These are phyloP conservation scores for Orius laevigatus DNA, from an alignment of 1,140 invertebrate species.

Conservation along the genomic window DNA sequence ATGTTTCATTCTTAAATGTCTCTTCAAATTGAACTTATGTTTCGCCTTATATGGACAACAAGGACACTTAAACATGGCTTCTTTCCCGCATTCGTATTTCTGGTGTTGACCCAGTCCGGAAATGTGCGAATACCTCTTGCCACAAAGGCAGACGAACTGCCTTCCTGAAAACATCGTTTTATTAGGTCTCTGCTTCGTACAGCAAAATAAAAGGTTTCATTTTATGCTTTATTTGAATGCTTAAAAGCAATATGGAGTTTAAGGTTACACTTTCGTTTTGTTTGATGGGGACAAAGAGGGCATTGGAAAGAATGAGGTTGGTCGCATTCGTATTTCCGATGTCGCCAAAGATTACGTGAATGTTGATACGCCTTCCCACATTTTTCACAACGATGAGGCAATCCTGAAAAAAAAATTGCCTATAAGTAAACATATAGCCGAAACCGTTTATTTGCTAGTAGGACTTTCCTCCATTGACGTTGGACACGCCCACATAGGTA, in stretches of 20 bases:
- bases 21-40: too few relatives aligned
- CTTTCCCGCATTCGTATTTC: too few relatives aligned
- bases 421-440: background rate
- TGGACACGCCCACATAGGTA: too few relatives aligned
- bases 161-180: too few relatives aligned
- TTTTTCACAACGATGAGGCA: background rate
- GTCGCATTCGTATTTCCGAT: background rate
- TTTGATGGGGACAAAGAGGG: background rate
- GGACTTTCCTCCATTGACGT: background rate
- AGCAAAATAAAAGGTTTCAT: background rate
- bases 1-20: too few relatives aligned
- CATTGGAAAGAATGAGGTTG: background rate
- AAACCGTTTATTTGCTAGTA: background rate
- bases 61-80: too few relatives aligned
- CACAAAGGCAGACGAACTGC: too few relatives aligned
- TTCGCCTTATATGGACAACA: too few relatives aligned
- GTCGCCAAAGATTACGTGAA: background rate
- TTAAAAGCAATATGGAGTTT: background rate
- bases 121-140: too few relatives aligned
- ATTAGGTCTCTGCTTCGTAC: background rate
- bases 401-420: background rate
- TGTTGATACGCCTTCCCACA: conserved; percentile 6
- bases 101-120: too few relatives aligned
- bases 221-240: background rate
- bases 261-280: background rate